Base-by-base conservation (phyloP, 2,113 vertebrate species). In the Vulpes lagopus region DNA sequence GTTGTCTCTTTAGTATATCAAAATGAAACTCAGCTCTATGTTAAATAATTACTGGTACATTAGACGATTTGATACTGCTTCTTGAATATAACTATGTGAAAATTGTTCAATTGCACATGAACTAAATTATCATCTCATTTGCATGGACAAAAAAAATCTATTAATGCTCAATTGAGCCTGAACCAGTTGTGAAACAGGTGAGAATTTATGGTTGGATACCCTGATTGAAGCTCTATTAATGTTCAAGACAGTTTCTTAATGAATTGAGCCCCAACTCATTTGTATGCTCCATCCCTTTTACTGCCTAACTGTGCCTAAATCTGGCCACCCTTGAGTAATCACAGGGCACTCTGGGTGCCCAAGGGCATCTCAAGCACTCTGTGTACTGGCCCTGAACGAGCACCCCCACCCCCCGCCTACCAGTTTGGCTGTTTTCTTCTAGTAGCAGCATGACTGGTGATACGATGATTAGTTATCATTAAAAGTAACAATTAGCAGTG, bases 201-300 rank as follows among this genome's bases (percentile, higher is more conserved):
- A 98, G 96, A 98, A 98, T 98, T 98, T 98, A 98, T 94, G 98
- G 95, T 91, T 97, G 96, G 90, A 87, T 98, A 96, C 79, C 62
- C 90, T 96, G 92, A 97, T n/a, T 94, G 96, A 98, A 98, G 96
- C 78, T 88, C 93, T 96, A 94, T 96, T 97, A 96, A 97, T 43
- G 88, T 95, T 96, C 95, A 96, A 97, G 97, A 98, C 95, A 62
- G 74, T 9, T 97, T 98, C 98, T 97, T 98, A 98, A 98, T 98
- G 98, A 98, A 98, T 98, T 98, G 98, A 98, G 95, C 89, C 91
- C 88, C 93, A 83, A 95, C 96, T 98, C 96, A 98, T 98, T 97
- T 98, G 92, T 96, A 97, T 73, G 97, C 92, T 84, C 97, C 96
- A 90, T 98, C 96, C 93, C 67, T 86, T 96, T 92, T 69, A 96